Evolutionary conservation across 2,797 vertebrate genomes (phyloP), one percentile per base, ranked within the genome.

Genomic region (Sphenodon punctatus): DNA sequence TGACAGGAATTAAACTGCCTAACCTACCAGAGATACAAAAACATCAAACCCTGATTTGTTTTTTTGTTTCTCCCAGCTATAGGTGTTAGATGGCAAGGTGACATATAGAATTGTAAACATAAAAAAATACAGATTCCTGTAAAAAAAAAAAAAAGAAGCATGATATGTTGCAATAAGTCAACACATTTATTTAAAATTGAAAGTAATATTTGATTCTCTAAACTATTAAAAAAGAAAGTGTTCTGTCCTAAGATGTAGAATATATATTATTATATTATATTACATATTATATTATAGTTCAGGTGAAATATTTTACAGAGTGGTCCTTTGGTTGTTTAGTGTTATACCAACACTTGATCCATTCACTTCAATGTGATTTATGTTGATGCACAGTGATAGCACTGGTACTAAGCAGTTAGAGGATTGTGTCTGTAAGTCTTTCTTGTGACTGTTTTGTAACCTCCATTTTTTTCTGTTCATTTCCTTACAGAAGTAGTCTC

Each of bases 1-100:
- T 65, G 48, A 75, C 46, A 65, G 38, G 42, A 81, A 81, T 23
- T 45, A 19, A 67, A 68, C 2, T 65, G 58, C 3, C 23, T 53
- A 42, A 6, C 30, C 42, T 32, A 69, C 23, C 42, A 32, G 1
- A 64, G 32, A 11, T 8, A 38, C 14, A 41, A 10, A 22, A 17
- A 85, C 2, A 8, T 41, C 30, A 58, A 67, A 58, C 72, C 68
- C 2, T 23, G n/a, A 11, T n/a, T 4, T 8, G 39, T 2, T 58
- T 25, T 16, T 61, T 45, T 45, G 11, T 61, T 39, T 20, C 43
- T 67, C 46, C 53, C 13, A 25, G 43, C 23, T 36, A 0, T 1
- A 30, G 0, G 32, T 51, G 8, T 38, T 46, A 16, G 1, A 38
- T 1, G 30, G 23, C 2, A 53, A 77, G 74, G 22, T 3, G 5